Percentiles rank a stretch among this genome's conserved stretches.
phyloP scores from a whole-genome alignment of 2,888 invertebrate species.

The Lasiommata megera region DNA sequence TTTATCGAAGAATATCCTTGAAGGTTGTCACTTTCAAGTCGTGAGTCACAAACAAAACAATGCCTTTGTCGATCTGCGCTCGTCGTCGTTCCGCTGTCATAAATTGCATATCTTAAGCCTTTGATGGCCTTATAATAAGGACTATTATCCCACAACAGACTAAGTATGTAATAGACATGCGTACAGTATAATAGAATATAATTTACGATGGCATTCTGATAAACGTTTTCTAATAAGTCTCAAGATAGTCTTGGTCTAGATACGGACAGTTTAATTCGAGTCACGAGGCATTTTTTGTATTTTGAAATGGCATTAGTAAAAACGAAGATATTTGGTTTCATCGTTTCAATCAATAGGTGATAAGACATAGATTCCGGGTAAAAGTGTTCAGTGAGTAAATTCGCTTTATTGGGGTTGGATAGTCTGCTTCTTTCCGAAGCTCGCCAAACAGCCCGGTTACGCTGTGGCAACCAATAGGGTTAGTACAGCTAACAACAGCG shows the following conservation, averaged over 20 bases:
- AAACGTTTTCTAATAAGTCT: constrained; percentile 15
- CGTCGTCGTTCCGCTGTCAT: constrained; percentile 34
- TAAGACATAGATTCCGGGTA: too few relatives aligned
- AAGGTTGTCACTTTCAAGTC: constrained; percentile 42
- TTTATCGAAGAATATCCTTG: constrained; percentile 39
- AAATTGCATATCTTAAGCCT: constrained; percentile 32
- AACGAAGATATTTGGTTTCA: too few relatives aligned
- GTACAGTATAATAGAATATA: constrained; percentile 17
- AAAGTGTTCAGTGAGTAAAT: too few relatives aligned
- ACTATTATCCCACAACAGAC: constrained; percentile 21
- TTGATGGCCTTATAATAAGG: constrained; percentile 30
- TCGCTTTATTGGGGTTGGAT: too few relatives aligned
- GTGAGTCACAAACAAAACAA: constrained; percentile 41
- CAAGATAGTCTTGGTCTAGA: background rate
- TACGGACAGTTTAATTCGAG: background rate
- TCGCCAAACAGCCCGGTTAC: too few relatives aligned
- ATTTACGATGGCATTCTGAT: constrained; percentile 28
- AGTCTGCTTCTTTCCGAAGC: too few relatives aligned
- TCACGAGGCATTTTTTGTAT: background rate
- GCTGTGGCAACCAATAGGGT: too few relatives aligned
- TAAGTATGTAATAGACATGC: constrained; percentile 12
- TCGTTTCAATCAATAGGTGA: too few relatives aligned
- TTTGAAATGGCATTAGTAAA: too few relatives aligned
- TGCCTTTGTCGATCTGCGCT: constrained; percentile 36
- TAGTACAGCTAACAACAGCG: too few relatives aligned